Evolutionary conservation across 2,797 vertebrate genomes (phyloP).

Genomic region (Takifugu rubripes): DNA sequence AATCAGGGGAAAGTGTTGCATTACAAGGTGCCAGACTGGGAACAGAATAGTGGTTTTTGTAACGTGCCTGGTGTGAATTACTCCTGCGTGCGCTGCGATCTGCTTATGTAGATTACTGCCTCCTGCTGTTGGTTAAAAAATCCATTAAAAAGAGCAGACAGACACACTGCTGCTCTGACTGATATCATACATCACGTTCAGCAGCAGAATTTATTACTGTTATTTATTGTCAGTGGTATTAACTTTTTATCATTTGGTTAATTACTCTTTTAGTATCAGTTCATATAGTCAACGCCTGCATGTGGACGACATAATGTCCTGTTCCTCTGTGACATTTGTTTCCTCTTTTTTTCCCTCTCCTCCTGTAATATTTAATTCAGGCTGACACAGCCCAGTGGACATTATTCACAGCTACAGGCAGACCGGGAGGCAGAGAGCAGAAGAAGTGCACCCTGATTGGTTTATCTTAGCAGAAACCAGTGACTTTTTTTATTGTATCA

Average conservation of each 20-base stretch:
- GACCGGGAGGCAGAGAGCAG: slow-evolving; percentile 45
- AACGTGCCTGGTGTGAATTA: slow-evolving; percentile 23
- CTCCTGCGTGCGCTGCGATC: slow-evolving; percentile 31
- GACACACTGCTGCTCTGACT: slow-evolving; percentile 48
- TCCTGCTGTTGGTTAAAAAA: slow-evolving; percentile 40
- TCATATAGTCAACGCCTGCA: slow-evolving; percentile 41
- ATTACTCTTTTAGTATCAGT: slow-evolving; percentile 53
- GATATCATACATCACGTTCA: slow-evolving; percentile 53
- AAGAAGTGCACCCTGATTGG: slow-evolving; percentile 46
- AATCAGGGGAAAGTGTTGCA: slow-evolving; percentile 49
- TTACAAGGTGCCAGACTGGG: slow-evolving; percentile 36
- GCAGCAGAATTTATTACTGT: slow-evolving; percentile 27
- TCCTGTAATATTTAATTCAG: slow-evolving; percentile 45
- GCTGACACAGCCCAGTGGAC: slow-evolving; percentile 24
- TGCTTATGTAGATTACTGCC: slow-evolving; percentile 37
- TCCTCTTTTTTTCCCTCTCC: slow-evolving; percentile 12
- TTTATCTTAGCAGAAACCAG: slow-evolving; percentile 64
- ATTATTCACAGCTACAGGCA: slow-evolving; percentile 56
- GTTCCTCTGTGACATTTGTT: slow-evolving; percentile 35
- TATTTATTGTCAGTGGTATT: slow-evolving; percentile 40
- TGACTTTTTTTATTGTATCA: slow-evolving; percentile 66
- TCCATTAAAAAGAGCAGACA: slow-evolving; percentile 54
- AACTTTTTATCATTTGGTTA: slow-evolving; percentile 46
- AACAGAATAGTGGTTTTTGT: slow-evolving; percentile 44
- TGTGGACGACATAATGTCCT: slow-evolving; percentile 37